Evolutionary conservation across 1,140 invertebrate genomes (phyloP).

Genomic region (Drosophila fuyamai): DNA sequence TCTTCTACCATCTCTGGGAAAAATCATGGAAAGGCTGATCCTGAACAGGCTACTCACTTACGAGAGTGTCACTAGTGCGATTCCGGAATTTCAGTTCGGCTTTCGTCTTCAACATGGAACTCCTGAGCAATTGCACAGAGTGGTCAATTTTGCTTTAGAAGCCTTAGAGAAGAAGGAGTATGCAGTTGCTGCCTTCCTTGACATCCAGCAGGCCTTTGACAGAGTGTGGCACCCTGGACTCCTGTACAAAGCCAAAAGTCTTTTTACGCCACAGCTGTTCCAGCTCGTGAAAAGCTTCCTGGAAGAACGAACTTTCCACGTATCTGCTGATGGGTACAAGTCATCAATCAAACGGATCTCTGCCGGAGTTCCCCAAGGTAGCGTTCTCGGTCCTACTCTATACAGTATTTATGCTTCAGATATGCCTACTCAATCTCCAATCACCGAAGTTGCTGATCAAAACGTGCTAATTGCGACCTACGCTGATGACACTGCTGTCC

Average conservation of each 20-base stretch:
- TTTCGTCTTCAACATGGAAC: conserved; percentile 6
- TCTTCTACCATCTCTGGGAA: conserved; percentile 8
- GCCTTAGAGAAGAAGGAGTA: too few species aligned
- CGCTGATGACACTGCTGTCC: not conserved
- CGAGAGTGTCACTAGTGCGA: not conserved
- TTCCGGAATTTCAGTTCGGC: conserved; percentile 3
- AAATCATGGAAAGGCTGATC: conserved; percentile 2
- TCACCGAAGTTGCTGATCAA: not conserved
- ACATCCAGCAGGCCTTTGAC: too few species aligned
- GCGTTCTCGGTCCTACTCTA: not conserved
- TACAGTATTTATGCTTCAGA: not conserved
- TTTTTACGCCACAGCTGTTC: not conserved
- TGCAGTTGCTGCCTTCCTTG: too few species aligned
- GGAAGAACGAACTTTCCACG: not conserved
- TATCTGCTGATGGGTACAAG: not conserved
- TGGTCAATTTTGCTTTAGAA: too few species aligned
- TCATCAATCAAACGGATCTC: not conserved
- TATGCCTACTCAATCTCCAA: not conserved
- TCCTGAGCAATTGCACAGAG: too few species aligned
- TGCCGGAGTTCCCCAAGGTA: not conserved
- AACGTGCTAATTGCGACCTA: not conserved
- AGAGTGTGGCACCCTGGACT: too few species aligned
- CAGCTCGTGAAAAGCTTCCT: not conserved
- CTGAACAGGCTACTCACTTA: not conserved
- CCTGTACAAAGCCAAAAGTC: not conserved